These are phyloP conservation scores for Colistium nudipinnis DNA, from an alignment of 2,113 vertebrate genomes.

Conservation along the genomic window DNA sequence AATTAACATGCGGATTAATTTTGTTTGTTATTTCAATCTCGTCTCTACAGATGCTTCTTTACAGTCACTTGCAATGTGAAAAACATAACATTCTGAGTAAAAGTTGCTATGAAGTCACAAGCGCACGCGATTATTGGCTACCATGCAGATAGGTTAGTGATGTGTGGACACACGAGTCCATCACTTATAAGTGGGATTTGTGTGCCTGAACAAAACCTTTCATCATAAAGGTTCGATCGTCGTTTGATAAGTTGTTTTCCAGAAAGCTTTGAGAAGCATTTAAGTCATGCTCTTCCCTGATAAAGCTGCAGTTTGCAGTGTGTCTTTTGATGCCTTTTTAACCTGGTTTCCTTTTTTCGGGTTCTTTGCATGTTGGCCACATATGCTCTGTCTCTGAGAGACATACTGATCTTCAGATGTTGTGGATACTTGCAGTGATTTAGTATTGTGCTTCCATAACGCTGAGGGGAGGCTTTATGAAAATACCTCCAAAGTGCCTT, in stretches of 20 bases:
- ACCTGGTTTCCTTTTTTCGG: neutral
- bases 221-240: neutral
- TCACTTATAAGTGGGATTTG: too few species aligned
- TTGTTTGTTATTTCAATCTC: neutral
- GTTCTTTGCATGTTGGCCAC: conserved; percentile 25
- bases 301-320: neutral
- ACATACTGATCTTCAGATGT: conserved; percentile 20
- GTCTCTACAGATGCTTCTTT: neutral
- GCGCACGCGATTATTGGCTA: too few species aligned
- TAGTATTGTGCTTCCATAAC: neutral
- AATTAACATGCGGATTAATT: too few species aligned
- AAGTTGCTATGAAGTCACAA: too few species aligned
- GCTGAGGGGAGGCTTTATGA: neutral
- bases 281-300: neutral
- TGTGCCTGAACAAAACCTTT: neutral
- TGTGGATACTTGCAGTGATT: conserved; percentile 1
- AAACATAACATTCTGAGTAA: too few species aligned
- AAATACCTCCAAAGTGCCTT: neutral
- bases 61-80: neutral
- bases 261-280: neutral
- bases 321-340: neutral
- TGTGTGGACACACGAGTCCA: too few species aligned
- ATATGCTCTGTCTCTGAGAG: conserved; percentile 8
- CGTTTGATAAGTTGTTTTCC: neutral
- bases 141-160: too few species aligned